A percentile compares a stretch with the other conserved stretches of the same genome.
Conservation (phyloP, 37 sponge, comb jelly and placozoan species). For the Beroe forskalii region DNA sequence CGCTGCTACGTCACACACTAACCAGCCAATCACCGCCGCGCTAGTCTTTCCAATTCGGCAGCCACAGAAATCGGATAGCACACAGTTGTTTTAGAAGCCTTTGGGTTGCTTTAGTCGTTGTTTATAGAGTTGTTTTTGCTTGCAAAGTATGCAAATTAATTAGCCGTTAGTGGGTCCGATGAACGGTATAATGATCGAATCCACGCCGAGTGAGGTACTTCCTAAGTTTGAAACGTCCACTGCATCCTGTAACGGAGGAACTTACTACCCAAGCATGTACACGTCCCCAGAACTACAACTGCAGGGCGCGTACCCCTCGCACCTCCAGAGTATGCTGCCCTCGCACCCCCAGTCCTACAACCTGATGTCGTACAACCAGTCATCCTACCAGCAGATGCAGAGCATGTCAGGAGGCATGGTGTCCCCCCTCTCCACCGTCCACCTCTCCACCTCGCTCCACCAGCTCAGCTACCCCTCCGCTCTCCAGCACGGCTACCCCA, state of each 20-base stretch:
- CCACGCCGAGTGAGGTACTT: constrained; percentile 40
- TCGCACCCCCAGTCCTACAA: constrained; percentile 5
- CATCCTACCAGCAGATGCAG: constrained; percentile 39
- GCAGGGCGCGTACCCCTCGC: constrained; percentile 60
- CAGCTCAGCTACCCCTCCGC: constrained; percentile 62
- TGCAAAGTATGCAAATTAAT: constrained; percentile 55
- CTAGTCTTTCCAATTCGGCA: constrained; percentile 56
- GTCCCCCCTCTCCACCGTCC: constrained; percentile 56
- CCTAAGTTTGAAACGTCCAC: constrained; percentile 58
- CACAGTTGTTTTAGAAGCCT: constrained; percentile 62
- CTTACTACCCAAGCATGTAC: constrained; percentile 60
- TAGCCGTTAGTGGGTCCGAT: constrained; percentile 45
- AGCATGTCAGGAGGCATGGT: constrained; percentile 23
- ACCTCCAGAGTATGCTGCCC: constrained; percentile 57
- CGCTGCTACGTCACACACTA: constrained; percentile 34
- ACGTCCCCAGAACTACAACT: constrained; percentile 63
- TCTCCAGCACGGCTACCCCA: constrained; percentile 54
- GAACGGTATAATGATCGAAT: constrained; percentile 62
- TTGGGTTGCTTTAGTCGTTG: constrained; percentile 56
- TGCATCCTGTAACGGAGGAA: constrained; percentile 53
- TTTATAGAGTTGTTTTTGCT: constrained; percentile 39
- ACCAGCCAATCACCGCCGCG: constrained; percentile 40
- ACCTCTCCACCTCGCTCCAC: constrained; percentile 55
- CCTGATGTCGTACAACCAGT: constrained; percentile 57
- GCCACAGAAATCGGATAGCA: constrained; percentile 59